Percentiles rank a stretch among this genome's conserved stretches.
phyloP scores from a whole-genome alignment of 2,797 vertebrate species.

The Oryzias dopingdopingensis region DNA sequence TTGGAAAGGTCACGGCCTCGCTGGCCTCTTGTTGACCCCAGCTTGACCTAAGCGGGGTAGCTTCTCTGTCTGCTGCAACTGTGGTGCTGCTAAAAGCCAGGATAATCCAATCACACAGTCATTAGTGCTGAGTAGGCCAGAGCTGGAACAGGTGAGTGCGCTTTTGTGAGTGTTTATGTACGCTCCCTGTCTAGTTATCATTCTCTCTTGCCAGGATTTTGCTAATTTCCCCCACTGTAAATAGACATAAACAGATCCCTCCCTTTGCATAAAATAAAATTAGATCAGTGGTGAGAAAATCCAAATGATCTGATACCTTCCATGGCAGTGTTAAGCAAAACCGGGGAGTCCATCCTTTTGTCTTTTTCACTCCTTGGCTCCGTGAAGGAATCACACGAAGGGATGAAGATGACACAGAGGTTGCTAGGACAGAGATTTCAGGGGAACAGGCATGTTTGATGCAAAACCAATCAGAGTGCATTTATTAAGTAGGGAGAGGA shows the following conservation, averaged over 20 bases:
- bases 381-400: not conserved
- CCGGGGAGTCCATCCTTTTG: conserved; percentile 11
- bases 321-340: conserved; percentile 22
- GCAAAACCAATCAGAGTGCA: not conserved
- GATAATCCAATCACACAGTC: conserved; percentile 74
- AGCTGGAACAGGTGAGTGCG: conserved; percentile 50
- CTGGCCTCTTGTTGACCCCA: conserved; percentile 60
- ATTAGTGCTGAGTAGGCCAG: conserved; percentile 59
- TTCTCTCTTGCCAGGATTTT: conserved; percentile 13
- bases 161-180: conserved; percentile 20
- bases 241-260: conserved; percentile 20
- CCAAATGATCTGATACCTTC: conserved; percentile 35
- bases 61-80: conserved; percentile 59
- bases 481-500: not conserved
- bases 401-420: conserved; percentile 31
- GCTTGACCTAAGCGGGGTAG: conserved; percentile 57
- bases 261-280: conserved; percentile 22
- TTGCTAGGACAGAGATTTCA: conserved; percentile 44
- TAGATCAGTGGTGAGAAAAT: conserved; percentile 50
- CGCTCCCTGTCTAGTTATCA: conserved; percentile 23
- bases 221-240: conserved; percentile 23
- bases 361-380: conserved; percentile 35
- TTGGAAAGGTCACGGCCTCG: conserved; percentile 35
- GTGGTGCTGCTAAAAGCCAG: conserved; percentile 59
- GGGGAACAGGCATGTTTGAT: conserved; percentile 18